Conservation (phyloP, 2,888 invertebrate species). For the Lasioglossum lativentre region DNA sequence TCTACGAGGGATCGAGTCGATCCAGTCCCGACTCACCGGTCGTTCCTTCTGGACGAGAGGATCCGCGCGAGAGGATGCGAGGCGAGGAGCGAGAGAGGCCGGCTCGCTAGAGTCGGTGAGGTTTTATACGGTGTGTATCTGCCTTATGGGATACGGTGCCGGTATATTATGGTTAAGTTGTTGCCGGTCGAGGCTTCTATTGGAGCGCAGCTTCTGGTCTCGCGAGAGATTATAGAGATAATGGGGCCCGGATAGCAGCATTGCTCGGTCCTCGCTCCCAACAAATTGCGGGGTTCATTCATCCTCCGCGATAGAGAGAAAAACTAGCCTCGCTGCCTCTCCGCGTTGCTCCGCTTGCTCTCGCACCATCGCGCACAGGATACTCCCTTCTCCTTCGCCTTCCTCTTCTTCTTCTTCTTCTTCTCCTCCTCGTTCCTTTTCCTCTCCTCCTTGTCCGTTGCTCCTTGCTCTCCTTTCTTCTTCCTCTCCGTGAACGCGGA, state of each 20-base stretch:
- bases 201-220: constrained; percentile 73
- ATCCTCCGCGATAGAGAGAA: constrained; percentile 82
- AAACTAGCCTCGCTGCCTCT: constrained; percentile 80
- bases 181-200: constrained; percentile 72
- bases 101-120: constrained; percentile 33
- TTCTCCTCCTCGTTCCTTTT: neutral
- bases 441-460: neutral
- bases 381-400: constrained; percentile 30
- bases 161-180: constrained; percentile 77
- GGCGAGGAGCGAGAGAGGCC: neutral
- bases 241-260: constrained; percentile 71
- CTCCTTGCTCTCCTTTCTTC: neutral
- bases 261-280: constrained; percentile 80
- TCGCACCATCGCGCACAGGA: constrained; percentile 31
- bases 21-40: constrained; percentile 1
- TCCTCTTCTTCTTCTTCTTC: neutral
- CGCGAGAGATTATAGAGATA: constrained; percentile 75
- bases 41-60: constrained; percentile 15
- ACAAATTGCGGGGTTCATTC: constrained; percentile 84
- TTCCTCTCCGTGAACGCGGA: neutral
- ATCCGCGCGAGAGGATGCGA: constrained; percentile 6
- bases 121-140: constrained; percentile 67
- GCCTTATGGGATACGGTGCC: constrained; percentile 71
- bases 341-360: constrained; percentile 22
- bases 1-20: constrained; percentile 4